Conservation (phyloP, 1,140 invertebrate species). For the Hypsibius dujardini region DNA sequence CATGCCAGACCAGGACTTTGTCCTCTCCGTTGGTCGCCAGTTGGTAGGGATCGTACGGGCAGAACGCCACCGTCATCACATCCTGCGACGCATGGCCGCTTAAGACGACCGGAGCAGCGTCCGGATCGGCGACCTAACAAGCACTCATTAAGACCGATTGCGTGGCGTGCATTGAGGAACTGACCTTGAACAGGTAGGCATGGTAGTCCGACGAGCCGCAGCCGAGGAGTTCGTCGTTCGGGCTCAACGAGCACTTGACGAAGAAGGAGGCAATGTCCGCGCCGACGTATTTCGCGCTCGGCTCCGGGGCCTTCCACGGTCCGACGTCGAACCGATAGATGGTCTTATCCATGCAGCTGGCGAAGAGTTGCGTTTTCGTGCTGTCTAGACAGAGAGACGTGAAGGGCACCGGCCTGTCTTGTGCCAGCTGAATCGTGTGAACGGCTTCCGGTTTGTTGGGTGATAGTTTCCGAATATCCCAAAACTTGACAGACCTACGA, state of each 20-base stretch:
- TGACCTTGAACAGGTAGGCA: neutral
- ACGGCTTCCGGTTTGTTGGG: neutral
- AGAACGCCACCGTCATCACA: neutral
- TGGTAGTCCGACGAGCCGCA: neutral
- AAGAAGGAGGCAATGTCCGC: neutral
- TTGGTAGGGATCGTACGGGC: neutral
- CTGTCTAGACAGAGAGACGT: neutral
- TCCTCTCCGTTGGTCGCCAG: neutral
- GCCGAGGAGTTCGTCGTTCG: neutral
- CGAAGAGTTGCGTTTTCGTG: neutral
- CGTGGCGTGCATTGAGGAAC: neutral
- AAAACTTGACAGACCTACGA: neutral
- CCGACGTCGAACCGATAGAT: conserved; percentile 10
- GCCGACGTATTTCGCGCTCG: neutral
- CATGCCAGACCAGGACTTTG: neutral
- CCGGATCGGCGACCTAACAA: neutral
- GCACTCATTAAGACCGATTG: neutral
- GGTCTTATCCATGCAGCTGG: neutral
- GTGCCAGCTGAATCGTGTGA: neutral
- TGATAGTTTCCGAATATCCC: neutral
- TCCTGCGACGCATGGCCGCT: neutral
- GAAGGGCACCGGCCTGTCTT: neutral
- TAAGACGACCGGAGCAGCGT: neutral
- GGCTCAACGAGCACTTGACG: conserved; percentile 9
- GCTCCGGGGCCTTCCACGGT: neutral